Evolutionary conservation across 2,888 invertebrate genomes (phyloP), one percentile per base, ranked within the genome.

Genomic region (Smittia sp.): DNA sequence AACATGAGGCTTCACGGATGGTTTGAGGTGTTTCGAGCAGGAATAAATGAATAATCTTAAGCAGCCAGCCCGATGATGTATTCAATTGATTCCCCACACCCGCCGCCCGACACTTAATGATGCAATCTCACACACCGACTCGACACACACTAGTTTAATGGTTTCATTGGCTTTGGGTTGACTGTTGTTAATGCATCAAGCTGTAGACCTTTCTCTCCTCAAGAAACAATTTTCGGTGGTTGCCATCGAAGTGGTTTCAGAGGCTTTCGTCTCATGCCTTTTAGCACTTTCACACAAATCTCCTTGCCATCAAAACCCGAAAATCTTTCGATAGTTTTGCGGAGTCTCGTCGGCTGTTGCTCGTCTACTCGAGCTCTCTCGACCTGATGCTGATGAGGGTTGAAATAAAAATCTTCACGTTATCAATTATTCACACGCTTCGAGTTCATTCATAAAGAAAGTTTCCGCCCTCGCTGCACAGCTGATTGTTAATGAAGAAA

Each of bases 201-300:
- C 58, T n/a, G 58, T 27, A 63, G 63, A 63, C 63, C n/a, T 63
- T 27, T 15, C 13, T 52, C 41, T 69, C 69, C 69, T 69, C 69
- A 72, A 72, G 72, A 72, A 72, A 72, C 72, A 72, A 72, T 72
- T 69, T 72, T 72, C 72, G 62, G 72, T 72, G 72, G 72, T 72
- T 72, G 72, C 24, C 62, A 38, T 72, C 27, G 63, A 11, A 63
- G 63, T 62, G 72, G 72, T 58, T 72, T 63, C 32, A 54, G 62
- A 18, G 58, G 54, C 32, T 72, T 72, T 72, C 58, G 63, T 27
- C 25, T 63, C 27, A 27, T 63, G 25, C 27, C 63, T 58, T 58
- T 58, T 58, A 63, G 27, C 25, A 63, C 63, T 25, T 27, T 27
- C 58, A 58, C 58, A 58, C 46, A 22, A 63, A 25, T 63, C 63